Percentiles rank a stretch among this genome's conserved stretches.
Conservation (phyloP, 2,888 invertebrate species). For the Apamea epomidion region DNA sequence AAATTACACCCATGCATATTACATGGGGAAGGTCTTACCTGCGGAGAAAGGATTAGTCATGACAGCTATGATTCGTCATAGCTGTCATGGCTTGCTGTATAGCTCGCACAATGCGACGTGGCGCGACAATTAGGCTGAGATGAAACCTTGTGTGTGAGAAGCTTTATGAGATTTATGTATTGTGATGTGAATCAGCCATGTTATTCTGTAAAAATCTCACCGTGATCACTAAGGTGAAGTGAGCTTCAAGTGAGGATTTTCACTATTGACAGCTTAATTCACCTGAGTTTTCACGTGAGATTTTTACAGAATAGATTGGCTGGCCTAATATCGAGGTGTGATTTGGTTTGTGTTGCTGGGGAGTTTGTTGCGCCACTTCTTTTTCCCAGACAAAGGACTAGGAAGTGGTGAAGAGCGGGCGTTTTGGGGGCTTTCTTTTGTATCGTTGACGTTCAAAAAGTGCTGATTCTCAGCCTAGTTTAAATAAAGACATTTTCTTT, state of each 20-base stretch:
- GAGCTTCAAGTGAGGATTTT: too few relatives aligned
- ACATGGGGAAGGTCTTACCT: constrained; percentile 65
- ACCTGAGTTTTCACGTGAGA: too few relatives aligned
- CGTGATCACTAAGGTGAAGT: too few relatives aligned
- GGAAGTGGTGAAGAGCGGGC: background rate
- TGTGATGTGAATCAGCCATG: background rate
- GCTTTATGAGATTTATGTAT: background rate
- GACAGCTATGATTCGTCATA: constrained; percentile 25
- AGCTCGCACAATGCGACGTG: constrained; percentile 38
- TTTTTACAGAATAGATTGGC: too few relatives aligned
- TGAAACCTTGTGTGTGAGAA: constrained; percentile 1
- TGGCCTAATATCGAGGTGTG: background rate
- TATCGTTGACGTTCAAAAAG: background rate
- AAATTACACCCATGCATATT: constrained; percentile 79
- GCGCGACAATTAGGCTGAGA: constrained; percentile 32
- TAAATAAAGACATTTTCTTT: background rate
- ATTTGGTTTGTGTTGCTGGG: background rate
- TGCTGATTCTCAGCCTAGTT: background rate
- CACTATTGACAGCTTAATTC: too few relatives aligned
- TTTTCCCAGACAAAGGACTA: background rate
- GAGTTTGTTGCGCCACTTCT: background rate
- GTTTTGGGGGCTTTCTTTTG: background rate
- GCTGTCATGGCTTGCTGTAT: too few relatives aligned
- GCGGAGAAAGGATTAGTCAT: constrained; percentile 53
- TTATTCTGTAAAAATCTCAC: too few relatives aligned